Evolutionary conservation across 2,113 vertebrate species (phyloP).

Genomic region (Siniperca knerii): DNA sequence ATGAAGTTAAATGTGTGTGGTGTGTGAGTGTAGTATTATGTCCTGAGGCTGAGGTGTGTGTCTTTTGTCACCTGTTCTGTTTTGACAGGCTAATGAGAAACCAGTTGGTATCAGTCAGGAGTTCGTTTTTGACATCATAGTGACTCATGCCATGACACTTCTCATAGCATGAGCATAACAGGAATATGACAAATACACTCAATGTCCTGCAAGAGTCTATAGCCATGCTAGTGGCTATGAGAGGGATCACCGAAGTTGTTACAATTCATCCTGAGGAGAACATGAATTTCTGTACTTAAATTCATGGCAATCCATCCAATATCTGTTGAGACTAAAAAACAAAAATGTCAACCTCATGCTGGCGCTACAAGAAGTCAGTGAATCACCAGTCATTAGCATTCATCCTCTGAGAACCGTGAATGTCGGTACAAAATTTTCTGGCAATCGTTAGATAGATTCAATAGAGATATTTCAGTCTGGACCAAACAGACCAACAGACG

Average conservation of each 20-base stretch:
- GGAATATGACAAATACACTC: neutral
- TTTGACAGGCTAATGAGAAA: constrained; percentile 48
- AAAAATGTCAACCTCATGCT: neutral
- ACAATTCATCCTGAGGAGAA: neutral
- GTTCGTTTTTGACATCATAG: neutral
- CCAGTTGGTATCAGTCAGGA: constrained; percentile 31
- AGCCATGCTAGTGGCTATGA: neutral
- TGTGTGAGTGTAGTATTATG: neutral
- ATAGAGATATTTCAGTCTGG: neutral
- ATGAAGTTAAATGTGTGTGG: no score
- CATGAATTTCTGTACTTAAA: no score
- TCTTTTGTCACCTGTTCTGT: neutral
- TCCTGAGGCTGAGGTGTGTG: constrained; percentile 44
- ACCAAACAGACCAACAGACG: neutral
- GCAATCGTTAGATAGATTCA: neutral
- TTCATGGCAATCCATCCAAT: neutral
- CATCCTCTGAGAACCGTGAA: neutral
- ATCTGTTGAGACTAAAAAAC: neutral
- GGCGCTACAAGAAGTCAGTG: no score
- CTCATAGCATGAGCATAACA: neutral
- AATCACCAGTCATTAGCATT: neutral
- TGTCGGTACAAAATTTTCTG: neutral
- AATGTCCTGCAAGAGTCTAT: neutral
- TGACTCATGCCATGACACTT: constrained; percentile 37
- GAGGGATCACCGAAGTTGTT: neutral